These are phyloP conservation scores for Danio jaintianensis DNA, from an alignment of 2,797 vertebrate genomes.

Conservation along the genomic window DNA sequence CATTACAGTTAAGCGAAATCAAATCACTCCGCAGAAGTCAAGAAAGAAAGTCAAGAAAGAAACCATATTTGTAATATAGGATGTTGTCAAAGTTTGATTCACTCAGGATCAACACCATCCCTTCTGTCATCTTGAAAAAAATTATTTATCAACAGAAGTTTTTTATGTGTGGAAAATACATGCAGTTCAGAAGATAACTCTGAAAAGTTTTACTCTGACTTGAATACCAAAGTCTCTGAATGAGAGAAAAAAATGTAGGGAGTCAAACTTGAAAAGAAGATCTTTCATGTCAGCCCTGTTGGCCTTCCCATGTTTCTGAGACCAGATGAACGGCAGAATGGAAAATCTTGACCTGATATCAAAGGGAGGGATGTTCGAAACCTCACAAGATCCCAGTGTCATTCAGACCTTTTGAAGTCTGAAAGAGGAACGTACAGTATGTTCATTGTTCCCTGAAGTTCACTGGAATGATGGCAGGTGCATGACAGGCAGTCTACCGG, in stretches of 20 bases:
- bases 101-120: not conserved
- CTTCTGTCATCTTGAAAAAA: not conserved
- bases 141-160: not conserved
- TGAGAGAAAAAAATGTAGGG: constrained; percentile 29
- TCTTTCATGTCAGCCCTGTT: constrained; percentile 38
- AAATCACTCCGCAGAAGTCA: not conserved
- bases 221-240: constrained; percentile 20
- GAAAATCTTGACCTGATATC: constrained; percentile 35
- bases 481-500: not conserved
- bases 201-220: constrained; percentile 28
- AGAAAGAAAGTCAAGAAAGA: too few species aligned
- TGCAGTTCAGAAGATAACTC: constrained; percentile 5
- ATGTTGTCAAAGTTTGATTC: too few species aligned
- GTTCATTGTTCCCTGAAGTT: constrained; percentile 1
- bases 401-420: constrained; percentile 30
- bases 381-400: constrained; percentile 7
- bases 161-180: constrained; percentile 11
- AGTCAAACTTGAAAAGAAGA: constrained; percentile 25
- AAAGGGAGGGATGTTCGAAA: constrained; percentile 20
- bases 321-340: constrained; percentile 26
- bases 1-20: constrained; percentile 28
- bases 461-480: not conserved
- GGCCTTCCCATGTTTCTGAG: constrained; percentile 35
- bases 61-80: too few species aligned
- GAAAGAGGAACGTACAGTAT: not conserved